Evolutionary conservation across 37 sponge, comb jelly and placozoan species (phyloP), one percentile per base, ranked within the genome.

Genomic region (Lycopodina hypogea): DNA sequence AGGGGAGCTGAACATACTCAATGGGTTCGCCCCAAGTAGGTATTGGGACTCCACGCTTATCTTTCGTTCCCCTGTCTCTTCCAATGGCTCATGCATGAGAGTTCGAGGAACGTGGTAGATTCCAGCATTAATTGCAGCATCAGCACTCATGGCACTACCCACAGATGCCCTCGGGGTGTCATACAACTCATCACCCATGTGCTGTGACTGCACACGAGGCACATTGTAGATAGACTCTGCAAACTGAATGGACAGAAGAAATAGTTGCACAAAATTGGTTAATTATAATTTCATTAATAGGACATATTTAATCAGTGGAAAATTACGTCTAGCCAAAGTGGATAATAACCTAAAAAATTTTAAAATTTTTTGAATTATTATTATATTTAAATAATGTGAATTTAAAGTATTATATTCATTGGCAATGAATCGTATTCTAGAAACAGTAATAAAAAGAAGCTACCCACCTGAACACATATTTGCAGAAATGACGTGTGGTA

Each of bases 1-100:
- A 21, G 88, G 88, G 8, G 64, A 64, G 61, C 81, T 82, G 52
- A 78, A 88, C 12, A 77, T 70, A 38, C 76, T 83, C n/a, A 74
- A 73, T 17, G 75, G 75, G 38, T 82, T 63, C 0, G 38, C 68
- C 40, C 82, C 37, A 3, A 56, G 51, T 1, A 45, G 55, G 35
- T 70, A 70, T 14, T 35, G 12, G 29, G 48, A n/a, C 11, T 40
- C 22, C 14, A 41, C 3, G 3, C 38, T 4, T 9, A 7, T 2
- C 35, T 24, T 24, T 4, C n/a, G 19, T 2, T 37, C 45, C 4
- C 48, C 29, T 2, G 29, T 1, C n/a, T 40, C 50, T 8, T 42
- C 45, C 24, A 8, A 39, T 48, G 71, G 35, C 11, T 65, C 65
- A 1, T 12, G 22, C 30, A 75, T 22, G 28, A 75, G 42, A 42